phyloP scores from a whole-genome alignment of 2,888 invertebrate species.

The Xestia ashworthii region DNA sequence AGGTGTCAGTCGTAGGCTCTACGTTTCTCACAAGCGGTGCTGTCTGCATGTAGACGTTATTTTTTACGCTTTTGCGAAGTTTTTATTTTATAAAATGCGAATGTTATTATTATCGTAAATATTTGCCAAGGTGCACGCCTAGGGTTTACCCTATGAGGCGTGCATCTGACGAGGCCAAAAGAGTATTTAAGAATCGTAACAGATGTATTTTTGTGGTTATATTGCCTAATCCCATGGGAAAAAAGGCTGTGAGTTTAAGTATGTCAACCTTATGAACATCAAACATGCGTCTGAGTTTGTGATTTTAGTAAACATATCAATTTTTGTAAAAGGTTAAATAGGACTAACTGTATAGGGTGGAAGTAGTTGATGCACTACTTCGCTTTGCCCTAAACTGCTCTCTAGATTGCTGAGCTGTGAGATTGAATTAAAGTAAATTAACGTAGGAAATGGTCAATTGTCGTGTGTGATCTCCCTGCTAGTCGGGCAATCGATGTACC shows the following conservation, averaged over 20 bases:
- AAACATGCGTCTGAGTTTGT: background rate
- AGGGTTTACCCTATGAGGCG: background rate
- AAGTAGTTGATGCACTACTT: background rate
- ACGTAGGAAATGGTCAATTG: constrained; percentile 31
- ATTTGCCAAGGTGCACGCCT: background rate
- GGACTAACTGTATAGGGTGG: background rate
- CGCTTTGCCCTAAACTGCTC: background rate
- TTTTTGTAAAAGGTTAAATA: background rate
- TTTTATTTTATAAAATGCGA: constrained; percentile 19
- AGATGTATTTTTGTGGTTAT: background rate
- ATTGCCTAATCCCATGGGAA: background rate
- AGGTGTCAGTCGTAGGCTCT: background rate
- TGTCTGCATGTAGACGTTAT: background rate
- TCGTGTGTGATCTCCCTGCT: background rate
- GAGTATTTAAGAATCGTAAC: background rate
- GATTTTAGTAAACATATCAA: background rate
- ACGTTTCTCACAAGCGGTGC: background rate
- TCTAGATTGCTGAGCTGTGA: constrained; percentile 9
- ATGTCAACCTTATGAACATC: background rate
- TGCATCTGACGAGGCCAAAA: background rate
- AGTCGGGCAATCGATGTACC: constrained; percentile 8
- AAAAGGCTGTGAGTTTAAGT: background rate
- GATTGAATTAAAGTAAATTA: constrained; percentile 12
- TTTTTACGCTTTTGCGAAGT: constrained; percentile 6
- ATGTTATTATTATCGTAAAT: background rate